Base-by-base conservation (phyloP, 2,888 invertebrate species). In the Cryptus viduatorius region DNA sequence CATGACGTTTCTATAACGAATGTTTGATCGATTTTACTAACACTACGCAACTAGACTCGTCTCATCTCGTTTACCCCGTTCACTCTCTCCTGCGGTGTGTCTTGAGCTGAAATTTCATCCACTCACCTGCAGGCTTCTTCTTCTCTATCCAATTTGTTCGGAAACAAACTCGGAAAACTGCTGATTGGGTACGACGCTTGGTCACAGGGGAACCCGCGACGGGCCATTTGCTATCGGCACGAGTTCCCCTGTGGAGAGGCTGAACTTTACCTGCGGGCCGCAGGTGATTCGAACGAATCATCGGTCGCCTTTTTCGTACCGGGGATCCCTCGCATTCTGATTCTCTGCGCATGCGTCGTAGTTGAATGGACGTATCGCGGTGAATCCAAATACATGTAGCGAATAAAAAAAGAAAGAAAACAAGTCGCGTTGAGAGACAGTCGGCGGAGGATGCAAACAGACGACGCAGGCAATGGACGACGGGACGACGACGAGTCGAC, bases 381-480 rank as follows among this genome's bases (percentile, higher is more conserved):
- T 10, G 44, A 80, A 56, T 80, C 67, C 37, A 12, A 83, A 53
- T 46, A 2, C 24, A 24, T 24, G 24, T 24, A 24, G 24, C 24
- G 24, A 46, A 46, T 78, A 12, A 71, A 68, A 69, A 46, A 53
- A 64, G 3, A 29, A 56, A 16, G 71, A 69, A 59, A 65, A 56
- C 14, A 42, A 24, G 73, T 50, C 44, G 31, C 48, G 19, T 31
- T 37, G 29, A 37, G 19, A 48, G 73, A 72, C 37, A 61, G 59
- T 24, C 48, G 37, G 31, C 59, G 59, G 29, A 59, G 56, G 78
- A 73, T 78, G 64, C 69, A 73, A 84, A 69, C 5, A 59, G 84
- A 79, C 81, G 81, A 81, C 79, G n/a, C 37, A 37, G 37, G 37
- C 37, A 1, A 37, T 8, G 37, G 7, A 4, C 37, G 37, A 37